Evolutionary conservation across 2,113 vertebrate species (phyloP).

Genomic region (Hylia prasina): DNA sequence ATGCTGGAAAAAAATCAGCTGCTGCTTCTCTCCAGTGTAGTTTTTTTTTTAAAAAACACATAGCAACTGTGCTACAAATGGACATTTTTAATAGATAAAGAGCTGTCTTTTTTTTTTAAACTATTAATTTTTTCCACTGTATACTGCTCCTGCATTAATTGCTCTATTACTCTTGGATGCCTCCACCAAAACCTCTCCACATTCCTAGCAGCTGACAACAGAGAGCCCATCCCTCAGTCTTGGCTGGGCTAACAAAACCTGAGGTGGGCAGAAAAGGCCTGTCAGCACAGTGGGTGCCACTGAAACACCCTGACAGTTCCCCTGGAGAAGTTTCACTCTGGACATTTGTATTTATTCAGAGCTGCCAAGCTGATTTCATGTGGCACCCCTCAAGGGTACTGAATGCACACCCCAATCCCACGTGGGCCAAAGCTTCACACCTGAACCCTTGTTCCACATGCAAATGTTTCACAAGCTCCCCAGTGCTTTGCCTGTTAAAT

Average conservation of each 20-base stretch:
- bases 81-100: background rate
- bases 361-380: background rate
- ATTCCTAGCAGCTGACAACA: background rate
- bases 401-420: fast-evolving
- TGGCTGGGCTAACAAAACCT: background rate
- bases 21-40: background rate
- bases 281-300: background rate
- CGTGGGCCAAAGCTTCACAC: fast-evolving
- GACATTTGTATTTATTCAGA: background rate
- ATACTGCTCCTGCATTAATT: background rate
- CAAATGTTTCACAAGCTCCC: background rate
- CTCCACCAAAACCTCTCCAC: background rate
- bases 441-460: background rate
- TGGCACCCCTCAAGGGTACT: fast-evolving
- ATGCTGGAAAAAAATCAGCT: background rate
- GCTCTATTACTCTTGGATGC: background rate
- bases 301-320: background rate
- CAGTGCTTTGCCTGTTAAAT: fast-evolving
- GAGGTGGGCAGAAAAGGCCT: background rate
- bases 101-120: background rate
- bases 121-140: background rate
- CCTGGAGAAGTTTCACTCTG: background rate
- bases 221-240: background rate
- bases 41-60: background rate
- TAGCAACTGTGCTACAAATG: background rate